These are phyloP conservation scores for Paradoxurus hermaphroditus DNA, from an alignment of 2,113 vertebrate genomes.

Conservation along the genomic window DNA sequence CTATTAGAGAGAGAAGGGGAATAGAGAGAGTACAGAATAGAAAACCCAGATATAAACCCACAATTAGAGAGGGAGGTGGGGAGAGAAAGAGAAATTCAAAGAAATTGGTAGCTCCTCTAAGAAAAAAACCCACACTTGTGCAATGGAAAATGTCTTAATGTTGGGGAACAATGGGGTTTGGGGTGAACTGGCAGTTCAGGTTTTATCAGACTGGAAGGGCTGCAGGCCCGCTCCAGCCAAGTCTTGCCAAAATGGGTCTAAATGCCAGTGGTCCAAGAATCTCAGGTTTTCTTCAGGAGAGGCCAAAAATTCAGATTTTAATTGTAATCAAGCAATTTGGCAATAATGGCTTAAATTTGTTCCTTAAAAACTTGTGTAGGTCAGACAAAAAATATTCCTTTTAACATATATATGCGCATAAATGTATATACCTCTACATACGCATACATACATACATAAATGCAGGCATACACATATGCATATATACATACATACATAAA, in stretches of 20 bases:
- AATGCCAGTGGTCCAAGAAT: background rate
- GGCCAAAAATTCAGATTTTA: background rate
- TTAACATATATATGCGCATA: background rate
- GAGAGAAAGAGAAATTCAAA: background rate
- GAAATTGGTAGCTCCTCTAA: background rate
- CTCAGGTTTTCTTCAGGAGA: background rate
- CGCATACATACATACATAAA: background rate
- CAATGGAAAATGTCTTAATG: background rate
- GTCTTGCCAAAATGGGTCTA: background rate
- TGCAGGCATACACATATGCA: background rate
- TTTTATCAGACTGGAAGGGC: background rate
- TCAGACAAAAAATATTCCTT: background rate
- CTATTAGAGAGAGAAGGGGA: background rate
- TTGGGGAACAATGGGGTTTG: background rate
- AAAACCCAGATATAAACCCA: too few relatives aligned
- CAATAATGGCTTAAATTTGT: background rate
- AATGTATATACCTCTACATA: background rate
- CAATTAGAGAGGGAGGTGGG: background rate
- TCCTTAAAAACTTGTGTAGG: background rate
- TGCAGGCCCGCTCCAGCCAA: background rate
- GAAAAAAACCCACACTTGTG: background rate
- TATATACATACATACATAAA: background rate
- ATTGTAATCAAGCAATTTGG: background rate
- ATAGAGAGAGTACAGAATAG: too few relatives aligned
- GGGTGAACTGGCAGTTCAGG: background rate